phyloP scores from a whole-genome alignment of 1,140 invertebrate genomes.

The Ceratoteleas bidentatus region DNA sequence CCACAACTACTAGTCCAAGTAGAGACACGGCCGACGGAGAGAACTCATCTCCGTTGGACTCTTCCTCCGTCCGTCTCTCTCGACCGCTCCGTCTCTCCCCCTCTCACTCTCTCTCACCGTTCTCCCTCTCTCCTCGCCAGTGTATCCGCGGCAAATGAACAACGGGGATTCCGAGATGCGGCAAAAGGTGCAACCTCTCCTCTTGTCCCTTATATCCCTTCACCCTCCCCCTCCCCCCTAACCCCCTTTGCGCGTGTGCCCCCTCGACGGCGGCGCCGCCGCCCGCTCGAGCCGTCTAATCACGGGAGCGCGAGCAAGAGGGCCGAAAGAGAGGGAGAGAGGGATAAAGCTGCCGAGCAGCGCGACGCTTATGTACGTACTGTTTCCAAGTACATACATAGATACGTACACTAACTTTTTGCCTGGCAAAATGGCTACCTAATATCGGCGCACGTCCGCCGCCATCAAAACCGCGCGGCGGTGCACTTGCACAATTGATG shows the following conservation, averaged over 20 bases:
- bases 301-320: constrained; percentile 64
- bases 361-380: constrained; percentile 24
- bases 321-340: constrained; percentile 22
- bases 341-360: constrained; percentile 8
- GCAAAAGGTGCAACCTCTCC: constrained; percentile 76
- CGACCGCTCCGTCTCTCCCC: constrained; percentile 27
- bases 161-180: constrained; percentile 77
- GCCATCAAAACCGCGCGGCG: constrained; percentile 13
- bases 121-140: constrained; percentile 5
- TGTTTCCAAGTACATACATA: constrained; percentile 40
- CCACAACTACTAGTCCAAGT: constrained; percentile 33
- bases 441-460: constrained; percentile 31
- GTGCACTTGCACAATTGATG: constrained; percentile 23
- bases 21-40: constrained; percentile 38
- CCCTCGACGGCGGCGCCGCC: too few species aligned
- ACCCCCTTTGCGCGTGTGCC: too few species aligned
- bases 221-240: constrained; percentile 46
- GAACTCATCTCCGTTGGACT: constrained; percentile 44
- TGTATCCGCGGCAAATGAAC: constrained; percentile 72
- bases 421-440: constrained; percentile 54
- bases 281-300: too few species aligned
- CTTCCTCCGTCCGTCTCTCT: constrained; percentile 50
- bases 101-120: constrained; percentile 20
- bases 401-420: constrained; percentile 47
- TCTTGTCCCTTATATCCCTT: constrained; percentile 58